Conservation (phyloP, 2,888 invertebrate genomes). For the Rhopalosiphum nymphaeae region DNA sequence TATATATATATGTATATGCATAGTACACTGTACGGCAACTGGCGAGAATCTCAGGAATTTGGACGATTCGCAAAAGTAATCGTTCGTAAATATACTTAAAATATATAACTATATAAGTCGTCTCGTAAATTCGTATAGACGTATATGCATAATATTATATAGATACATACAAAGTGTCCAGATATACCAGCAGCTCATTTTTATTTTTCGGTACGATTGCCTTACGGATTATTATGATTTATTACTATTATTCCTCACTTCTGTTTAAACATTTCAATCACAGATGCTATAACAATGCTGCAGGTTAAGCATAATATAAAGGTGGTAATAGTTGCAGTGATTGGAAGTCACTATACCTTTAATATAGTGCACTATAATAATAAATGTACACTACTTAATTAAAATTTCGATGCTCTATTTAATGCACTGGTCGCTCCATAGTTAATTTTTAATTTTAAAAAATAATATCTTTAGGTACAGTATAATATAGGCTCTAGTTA, state of each 20-base stretch:
- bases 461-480: not conserved
- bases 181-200: not conserved
- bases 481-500: not conserved
- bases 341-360: not conserved
- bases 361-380: no score
- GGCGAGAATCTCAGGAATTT: slow-evolving; percentile 27
- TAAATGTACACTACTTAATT: not conserved
- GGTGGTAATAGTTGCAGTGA: not conserved
- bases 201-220: not conserved
- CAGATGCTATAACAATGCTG: not conserved
- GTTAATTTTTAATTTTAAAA: not conserved
- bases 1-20: not conserved
- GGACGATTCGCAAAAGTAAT: slow-evolving; percentile 52
- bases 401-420: not conserved
- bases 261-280: not conserved
- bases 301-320: not conserved
- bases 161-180: not conserved
- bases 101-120: not conserved
- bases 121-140: not conserved
- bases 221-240: not conserved
- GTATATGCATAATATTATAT: not conserved
- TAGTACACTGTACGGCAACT: not conserved
- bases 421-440: not conserved
- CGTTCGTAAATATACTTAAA: not conserved
- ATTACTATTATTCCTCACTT: not conserved